These are phyloP conservation scores for Samia ricini DNA, from an alignment of 1,140 invertebrate genomes.

Conservation along the genomic window DNA sequence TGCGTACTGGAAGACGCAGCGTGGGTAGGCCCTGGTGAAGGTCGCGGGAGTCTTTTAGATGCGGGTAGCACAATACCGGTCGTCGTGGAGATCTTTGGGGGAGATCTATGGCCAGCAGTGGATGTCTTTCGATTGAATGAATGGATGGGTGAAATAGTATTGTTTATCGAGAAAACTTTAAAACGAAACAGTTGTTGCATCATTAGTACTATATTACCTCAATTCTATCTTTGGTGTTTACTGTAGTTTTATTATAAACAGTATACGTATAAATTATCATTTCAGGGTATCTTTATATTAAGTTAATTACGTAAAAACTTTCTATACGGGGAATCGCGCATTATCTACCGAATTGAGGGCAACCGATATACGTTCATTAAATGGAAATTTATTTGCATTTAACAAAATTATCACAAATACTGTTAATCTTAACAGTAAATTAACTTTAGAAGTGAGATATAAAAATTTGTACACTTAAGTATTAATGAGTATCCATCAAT, in stretches of 20 bases:
- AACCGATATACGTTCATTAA: not conserved
- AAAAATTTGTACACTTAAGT: not conserved
- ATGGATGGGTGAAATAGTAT: too few relatives aligned
- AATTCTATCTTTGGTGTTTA: too few relatives aligned
- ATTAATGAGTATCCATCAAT: not conserved
- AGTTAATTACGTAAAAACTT: not conserved
- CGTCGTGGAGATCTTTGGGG: too few relatives aligned
- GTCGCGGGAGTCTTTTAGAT: too few relatives aligned
- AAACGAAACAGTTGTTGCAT: too few relatives aligned
- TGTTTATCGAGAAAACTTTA: too few relatives aligned
- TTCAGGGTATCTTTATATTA: not conserved
- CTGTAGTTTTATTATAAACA: not conserved
- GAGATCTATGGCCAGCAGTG: too few relatives aligned
- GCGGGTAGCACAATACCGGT: too few relatives aligned
- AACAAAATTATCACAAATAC: not conserved
- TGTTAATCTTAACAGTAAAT: not conserved
- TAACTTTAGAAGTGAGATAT: not conserved
- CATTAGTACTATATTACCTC: too few relatives aligned
- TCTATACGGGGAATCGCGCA: not conserved
- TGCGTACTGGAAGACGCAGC: too few relatives aligned
- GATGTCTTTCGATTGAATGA: too few relatives aligned
- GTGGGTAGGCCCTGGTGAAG: too few relatives aligned
- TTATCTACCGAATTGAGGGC: constrained; percentile 10
- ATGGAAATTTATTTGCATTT: not conserved
- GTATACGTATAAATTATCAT: not conserved